Conservation (phyloP, 2,113 vertebrate species). For the Oryzias woworae region DNA sequence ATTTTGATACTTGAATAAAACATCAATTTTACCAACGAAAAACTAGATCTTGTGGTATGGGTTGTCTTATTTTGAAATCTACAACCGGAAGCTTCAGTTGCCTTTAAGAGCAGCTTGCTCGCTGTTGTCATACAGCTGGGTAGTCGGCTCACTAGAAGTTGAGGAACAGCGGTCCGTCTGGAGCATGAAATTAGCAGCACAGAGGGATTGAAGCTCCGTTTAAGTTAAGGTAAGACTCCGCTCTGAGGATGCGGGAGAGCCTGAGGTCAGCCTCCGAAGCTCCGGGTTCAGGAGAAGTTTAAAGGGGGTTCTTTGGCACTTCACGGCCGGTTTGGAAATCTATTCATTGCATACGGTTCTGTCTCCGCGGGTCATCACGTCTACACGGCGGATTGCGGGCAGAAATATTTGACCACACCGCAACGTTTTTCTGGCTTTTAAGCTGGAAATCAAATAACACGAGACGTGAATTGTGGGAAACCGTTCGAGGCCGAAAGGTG, state of each 20-base stretch:
- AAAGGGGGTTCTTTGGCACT: not conserved
- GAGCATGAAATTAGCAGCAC: slow-evolving; percentile 39
- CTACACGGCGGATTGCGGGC: slow-evolving; percentile 6
- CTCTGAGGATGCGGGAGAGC: not conserved
- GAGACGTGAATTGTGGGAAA: slow-evolving; percentile 1
- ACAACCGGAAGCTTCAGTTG: not conserved
- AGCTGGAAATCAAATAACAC: not conserved
- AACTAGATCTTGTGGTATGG: not conserved
- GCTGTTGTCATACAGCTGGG: slow-evolving; percentile 52
- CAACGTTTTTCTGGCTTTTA: no score
- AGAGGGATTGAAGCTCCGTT: slow-evolving; percentile 51
- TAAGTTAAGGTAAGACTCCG: slow-evolving; percentile 54
- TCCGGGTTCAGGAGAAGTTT: no score
- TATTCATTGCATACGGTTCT: slow-evolving; percentile 31
- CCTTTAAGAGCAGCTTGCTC: accelerated
- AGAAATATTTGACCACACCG: not conserved
- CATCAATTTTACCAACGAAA: not conserved
- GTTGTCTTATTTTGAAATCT: slow-evolving; percentile 20
- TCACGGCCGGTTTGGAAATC: slow-evolving; percentile 31
- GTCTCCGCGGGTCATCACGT: slow-evolving; percentile 4
- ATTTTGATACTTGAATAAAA: not conserved
- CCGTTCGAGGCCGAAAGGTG: slow-evolving; percentile 2
- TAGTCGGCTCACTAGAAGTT: slow-evolving; percentile 52
- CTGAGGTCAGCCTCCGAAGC: no score
- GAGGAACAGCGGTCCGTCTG: slow-evolving; percentile 52